Conservation (phyloP, 2,113 vertebrate genomes). For the Psephotus haematonotus region DNA sequence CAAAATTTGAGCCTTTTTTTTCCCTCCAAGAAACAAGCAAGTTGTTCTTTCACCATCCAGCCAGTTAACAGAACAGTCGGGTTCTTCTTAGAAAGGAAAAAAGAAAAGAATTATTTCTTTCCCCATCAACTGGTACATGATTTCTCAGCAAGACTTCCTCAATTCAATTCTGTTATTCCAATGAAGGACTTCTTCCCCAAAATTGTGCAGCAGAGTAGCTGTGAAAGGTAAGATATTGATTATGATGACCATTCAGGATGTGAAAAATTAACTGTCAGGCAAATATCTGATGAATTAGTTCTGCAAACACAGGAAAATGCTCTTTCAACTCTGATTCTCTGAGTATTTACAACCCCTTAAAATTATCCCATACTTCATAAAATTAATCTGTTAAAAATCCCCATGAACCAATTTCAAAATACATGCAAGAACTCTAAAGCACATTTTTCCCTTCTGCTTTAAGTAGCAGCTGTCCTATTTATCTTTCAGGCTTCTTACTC, state of each 20-base stretch:
- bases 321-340: neutral
- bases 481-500: conserved; percentile 15
- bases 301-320: neutral
- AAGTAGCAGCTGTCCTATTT: conserved; percentile 25
- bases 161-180: neutral
- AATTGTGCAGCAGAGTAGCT: neutral
- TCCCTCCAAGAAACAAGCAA: neutral
- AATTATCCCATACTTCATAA: conserved; percentile 27
- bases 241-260: neutral
- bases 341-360: conserved; percentile 5
- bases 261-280: conserved; percentile 9
- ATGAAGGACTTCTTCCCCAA: neutral
- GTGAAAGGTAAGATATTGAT: neutral
- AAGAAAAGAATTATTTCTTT: neutral
- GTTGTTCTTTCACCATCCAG: neutral
- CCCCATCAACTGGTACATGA: neutral
- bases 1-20: neutral
- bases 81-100: neutral
- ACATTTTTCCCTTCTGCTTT: neutral
- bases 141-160: neutral
- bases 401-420: neutral
- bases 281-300: neutral
- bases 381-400: conserved; percentile 32
- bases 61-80: neutral
- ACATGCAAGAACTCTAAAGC: neutral